Conservation (phyloP, 1,140 invertebrate species). For the Hyles vespertilio region DNA sequence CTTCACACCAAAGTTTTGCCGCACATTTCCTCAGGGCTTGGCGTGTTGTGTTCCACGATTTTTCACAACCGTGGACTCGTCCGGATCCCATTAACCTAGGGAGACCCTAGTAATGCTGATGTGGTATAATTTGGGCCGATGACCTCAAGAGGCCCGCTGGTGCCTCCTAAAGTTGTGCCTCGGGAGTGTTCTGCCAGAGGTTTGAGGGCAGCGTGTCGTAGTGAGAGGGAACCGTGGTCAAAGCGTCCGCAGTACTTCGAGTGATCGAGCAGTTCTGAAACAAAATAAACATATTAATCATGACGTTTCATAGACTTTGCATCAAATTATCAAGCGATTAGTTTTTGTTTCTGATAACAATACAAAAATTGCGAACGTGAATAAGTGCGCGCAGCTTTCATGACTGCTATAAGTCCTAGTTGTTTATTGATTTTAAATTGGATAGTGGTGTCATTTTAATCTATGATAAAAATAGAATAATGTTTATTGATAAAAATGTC, state of each 20-base stretch:
- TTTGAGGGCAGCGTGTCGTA: conserved; percentile 78
- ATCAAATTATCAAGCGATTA: no score
- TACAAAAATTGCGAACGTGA: no score
- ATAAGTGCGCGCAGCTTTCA: no score
- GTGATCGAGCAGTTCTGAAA: conserved; percentile 80
- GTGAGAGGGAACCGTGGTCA: conserved; percentile 83
- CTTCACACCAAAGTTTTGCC: conserved; percentile 27
- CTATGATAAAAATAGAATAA: no score
- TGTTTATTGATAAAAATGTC: no score
- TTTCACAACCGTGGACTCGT: conserved; percentile 52
- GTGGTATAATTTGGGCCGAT: conserved; percentile 26
- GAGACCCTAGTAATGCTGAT: conserved; percentile 35
- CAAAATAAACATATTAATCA: conserved; percentile 10
- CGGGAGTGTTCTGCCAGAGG: conserved; percentile 63
- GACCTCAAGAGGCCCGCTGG: conserved; percentile 22
- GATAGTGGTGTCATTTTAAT: no score
- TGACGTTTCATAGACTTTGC: not conserved
- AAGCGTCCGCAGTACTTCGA: conserved; percentile 79
- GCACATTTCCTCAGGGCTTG: conserved; percentile 22
- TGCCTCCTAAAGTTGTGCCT: conserved; percentile 56
- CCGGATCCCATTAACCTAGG: conserved; percentile 17
- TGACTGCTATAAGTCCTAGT: no score
- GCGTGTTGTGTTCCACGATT: conserved; percentile 37
- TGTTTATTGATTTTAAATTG: no score
- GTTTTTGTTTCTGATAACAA: no score